Evolutionary conservation across 2,797 vertebrate genomes (phyloP), one percentile per base, ranked within the genome.

Genomic region (Enteromius unitaeniatus): DNA sequence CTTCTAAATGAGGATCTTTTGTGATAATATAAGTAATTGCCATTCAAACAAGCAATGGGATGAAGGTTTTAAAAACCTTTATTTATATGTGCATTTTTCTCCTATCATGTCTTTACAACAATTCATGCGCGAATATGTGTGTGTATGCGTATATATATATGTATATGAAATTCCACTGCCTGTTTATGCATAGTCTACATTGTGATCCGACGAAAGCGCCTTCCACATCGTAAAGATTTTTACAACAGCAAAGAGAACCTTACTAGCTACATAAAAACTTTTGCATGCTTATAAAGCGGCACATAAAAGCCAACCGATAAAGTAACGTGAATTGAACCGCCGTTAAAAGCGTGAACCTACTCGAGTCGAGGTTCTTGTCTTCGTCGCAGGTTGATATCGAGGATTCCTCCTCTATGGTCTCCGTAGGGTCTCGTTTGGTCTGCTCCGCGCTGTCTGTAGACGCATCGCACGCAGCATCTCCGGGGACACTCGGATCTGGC

Each of bases 281-380:
- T 97, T 96, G 96, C 95, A 96, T 97, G 97, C 97, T 96, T 98
- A 97, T 99, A 99, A 98, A 99, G 95, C 90, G 86, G 86, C 97
- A 96, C 93, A 95, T 97, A 97, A 97, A 97, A 85, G 91, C 90
- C 91, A 89, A 92, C 92, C 92, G 93, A 94, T 94, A 89, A 94
- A 93, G 93, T 89, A 93, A 91, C 92, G 95, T 88, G 91, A 88
- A 89, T 78, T 88, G 87, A 90, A 91, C 88, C 91, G 90, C 91
- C 81, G 90, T 91, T 86, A 88, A 84, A 88, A 84, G 86, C 89
- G 86, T 82, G 86, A 84, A 93, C 97, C 94, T 95, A 99, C 98
- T 97, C 95, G 97, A 93, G 90, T 94, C 94, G 93, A 90, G 94
- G 95, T 84, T 96, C 94, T 97, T 97, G 91, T 97, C 97, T 82